Percentiles rank a stretch among this genome's conserved stretches.
Conservation (phyloP, 2,888 invertebrate genomes). For the Incurvaria masculella region DNA sequence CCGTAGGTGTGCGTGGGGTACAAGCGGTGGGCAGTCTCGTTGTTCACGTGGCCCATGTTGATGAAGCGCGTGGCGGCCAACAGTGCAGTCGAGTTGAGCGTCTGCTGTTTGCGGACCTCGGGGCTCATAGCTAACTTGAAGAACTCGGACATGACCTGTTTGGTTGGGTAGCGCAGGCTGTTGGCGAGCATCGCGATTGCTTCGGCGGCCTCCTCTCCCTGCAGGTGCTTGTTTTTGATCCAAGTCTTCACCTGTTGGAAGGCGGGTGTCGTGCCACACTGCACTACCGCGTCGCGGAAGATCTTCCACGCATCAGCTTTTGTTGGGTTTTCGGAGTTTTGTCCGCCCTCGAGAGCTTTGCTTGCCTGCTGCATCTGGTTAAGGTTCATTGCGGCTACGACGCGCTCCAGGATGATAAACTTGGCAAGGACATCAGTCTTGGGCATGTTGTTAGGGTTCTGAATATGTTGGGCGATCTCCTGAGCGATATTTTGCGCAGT, state of each 20-base stretch:
- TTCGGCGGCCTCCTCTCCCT: constrained; percentile 57
- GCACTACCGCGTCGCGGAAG: constrained; percentile 63
- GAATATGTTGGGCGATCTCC: constrained; percentile 59
- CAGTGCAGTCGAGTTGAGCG: constrained; percentile 56
- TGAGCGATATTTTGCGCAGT: constrained; percentile 43
- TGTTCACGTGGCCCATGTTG: constrained; percentile 58
- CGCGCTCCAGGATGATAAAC: constrained; percentile 56
- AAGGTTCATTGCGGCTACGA: constrained; percentile 59
- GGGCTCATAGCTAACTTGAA: constrained; percentile 56
- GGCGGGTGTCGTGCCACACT: constrained; percentile 69
- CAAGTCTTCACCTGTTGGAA: constrained; percentile 58
- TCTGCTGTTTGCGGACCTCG: constrained; percentile 46
- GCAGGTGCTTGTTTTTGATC: constrained; percentile 53
- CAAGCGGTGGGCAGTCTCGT: constrained; percentile 51
- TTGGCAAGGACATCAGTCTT: constrained; percentile 59
- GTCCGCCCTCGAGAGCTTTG: constrained; percentile 44
- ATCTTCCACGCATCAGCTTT: constrained; percentile 56
- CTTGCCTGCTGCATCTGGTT: constrained; percentile 58
- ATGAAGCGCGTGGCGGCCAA: constrained; percentile 59
- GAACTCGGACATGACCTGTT: constrained; percentile 58
- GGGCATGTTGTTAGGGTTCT: constrained; percentile 55
- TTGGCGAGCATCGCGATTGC: constrained; percentile 52
- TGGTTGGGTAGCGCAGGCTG: constrained; percentile 59
- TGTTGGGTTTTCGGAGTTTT: constrained; percentile 34
- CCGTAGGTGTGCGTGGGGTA: constrained; percentile 67